Evolutionary conservation across 1,140 invertebrate genomes (phyloP), one percentile per base, ranked within the genome.

Genomic region (Heliothis virescens): DNA sequence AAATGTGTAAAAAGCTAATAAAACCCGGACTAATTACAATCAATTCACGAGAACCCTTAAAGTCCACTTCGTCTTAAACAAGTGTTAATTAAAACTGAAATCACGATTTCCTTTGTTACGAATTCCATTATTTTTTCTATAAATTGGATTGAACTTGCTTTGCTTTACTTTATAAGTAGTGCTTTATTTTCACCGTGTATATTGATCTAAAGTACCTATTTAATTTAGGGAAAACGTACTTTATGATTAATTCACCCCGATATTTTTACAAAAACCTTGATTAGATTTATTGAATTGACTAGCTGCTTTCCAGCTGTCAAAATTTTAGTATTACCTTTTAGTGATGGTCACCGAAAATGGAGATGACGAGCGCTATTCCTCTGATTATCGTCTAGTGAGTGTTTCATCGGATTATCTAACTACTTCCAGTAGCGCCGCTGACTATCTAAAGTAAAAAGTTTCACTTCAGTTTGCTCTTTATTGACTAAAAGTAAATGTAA

Each of bases 21-120:
- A 74, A 74, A 29, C 26, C 72, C 48, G 60, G 53, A 74, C 29
- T 74, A 74, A 74, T 74, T 60, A 74, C 72, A 47, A 74, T 74
- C 48, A 69, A 74, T 74, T 74, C 47, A 48, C n/a, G 29, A 55
- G 55, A 21, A 48, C 72, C 72, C 53, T 60, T 60, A 13, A 7
- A 57, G 10, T 9, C 4, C 21, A 47, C n/a, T 74, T 18, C 53
- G n/a, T 21, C 29, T 53, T 57, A 13, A 60, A 60, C 41, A 59
- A 74, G 55, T 74, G 29, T 74, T 74, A 60, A 74, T 74, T 74
- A 60, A 74, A 74, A 60, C 10, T 34, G 26, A 41, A 60, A 34
- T 74, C 72, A 48, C n/a, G 53, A 57, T 29, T 59, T 74, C 18
- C 41, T 60, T 74, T 48, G 18, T 74, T 60, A 65, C 26, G n/a